Conservation (phyloP, 2,797 vertebrate genomes). For the Triplophysa bombifrons region DNA sequence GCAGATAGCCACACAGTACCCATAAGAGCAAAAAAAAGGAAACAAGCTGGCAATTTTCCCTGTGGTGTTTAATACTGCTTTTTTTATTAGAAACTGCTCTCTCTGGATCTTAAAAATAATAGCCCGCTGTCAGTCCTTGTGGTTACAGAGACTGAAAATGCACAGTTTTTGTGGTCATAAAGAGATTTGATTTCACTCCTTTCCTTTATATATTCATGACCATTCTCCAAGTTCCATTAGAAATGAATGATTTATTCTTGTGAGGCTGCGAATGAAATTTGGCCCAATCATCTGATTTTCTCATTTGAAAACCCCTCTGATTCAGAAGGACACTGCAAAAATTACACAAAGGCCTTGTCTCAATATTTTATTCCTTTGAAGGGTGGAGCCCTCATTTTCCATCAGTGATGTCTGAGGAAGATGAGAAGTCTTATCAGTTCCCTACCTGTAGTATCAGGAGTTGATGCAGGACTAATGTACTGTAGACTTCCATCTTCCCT, state of each 20-base stretch:
- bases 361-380: not conserved
- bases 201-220: constrained; percentile 59
- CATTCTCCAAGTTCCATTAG: constrained; percentile 54
- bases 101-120: constrained; percentile 36
- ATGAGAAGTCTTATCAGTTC: constrained; percentile 1
- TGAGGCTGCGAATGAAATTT: constrained; percentile 59
- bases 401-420: constrained; percentile 13
- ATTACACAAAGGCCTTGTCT: constrained; percentile 35
- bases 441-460: constrained; percentile 20
- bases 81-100: constrained; percentile 19
- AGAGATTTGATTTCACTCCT: constrained; percentile 60
- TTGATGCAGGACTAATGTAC: not conserved
- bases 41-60: constrained; percentile 32
- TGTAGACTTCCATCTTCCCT: not conserved
- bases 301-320: constrained; percentile 54
- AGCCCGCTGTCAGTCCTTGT: constrained; percentile 15
- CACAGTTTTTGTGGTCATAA: constrained; percentile 54
- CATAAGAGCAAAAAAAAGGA: constrained; percentile 20
- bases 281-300: constrained; percentile 54
- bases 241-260: constrained; percentile 59
- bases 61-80: constrained; percentile 34
- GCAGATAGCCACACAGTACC: constrained; percentile 3
- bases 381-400: constrained; percentile 19
- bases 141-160: constrained; percentile 56
- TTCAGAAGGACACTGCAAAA: constrained; percentile 54